Evolutionary conservation across 2,113 vertebrate species (phyloP).

Genomic region (Equus quagga): DNA sequence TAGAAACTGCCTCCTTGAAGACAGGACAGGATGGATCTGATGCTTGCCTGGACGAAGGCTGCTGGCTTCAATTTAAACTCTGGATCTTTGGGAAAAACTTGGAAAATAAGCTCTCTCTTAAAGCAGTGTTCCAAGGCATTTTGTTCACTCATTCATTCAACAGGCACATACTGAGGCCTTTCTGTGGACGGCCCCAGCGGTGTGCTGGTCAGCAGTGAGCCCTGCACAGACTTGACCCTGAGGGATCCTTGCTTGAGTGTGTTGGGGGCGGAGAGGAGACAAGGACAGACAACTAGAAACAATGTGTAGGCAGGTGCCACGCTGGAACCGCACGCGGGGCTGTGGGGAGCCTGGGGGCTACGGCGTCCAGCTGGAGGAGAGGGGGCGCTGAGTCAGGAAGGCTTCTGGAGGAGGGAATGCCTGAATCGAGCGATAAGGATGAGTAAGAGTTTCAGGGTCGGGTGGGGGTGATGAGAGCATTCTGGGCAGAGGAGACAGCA

Average conservation of each 20-base stretch:
- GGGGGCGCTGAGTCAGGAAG: neutral
- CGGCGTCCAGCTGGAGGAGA: neutral
- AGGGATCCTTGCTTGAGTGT: neutral
- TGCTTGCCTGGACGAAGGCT: neutral
- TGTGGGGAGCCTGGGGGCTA: rapidly evolving
- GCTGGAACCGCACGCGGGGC: neutral
- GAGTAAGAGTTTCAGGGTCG: neutral
- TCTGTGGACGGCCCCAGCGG: neutral
- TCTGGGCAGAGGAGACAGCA: neutral
- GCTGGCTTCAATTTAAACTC: neutral
- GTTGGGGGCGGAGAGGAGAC: neutral
- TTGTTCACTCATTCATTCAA: neutral
- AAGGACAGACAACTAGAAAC: neutral
- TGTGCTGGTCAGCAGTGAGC: neutral
- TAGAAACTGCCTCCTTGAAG: neutral
- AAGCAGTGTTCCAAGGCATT: neutral
- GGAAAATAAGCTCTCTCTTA: neutral
- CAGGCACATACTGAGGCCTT: rapidly evolving
- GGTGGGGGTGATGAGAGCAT: neutral
- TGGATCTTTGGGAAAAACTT: neutral
- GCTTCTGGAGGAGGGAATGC: neutral
- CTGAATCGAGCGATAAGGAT: neutral
- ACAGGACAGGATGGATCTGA: neutral
- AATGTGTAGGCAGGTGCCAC: rapidly evolving
- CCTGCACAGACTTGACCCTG: neutral